phyloP scores from a whole-genome alignment of 2,113 vertebrate genomes.

The Clarias macrocephalus region DNA sequence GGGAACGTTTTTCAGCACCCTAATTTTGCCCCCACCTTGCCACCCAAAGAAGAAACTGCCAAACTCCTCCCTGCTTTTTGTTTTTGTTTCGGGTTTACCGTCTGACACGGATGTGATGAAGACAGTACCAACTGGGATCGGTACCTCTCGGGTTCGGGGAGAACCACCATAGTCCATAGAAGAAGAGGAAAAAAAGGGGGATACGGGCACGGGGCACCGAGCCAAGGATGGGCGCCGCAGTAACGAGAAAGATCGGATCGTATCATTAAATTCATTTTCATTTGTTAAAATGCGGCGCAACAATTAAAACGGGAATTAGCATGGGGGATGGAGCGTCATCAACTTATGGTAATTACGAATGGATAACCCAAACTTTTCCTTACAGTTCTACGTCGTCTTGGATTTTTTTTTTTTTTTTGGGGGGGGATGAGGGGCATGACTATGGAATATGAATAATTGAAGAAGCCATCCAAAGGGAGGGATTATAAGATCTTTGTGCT shows the following conservation, averaged over 20 bases:
- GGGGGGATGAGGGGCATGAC: constrained; percentile 68
- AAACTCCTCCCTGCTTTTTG: constrained; percentile 72
- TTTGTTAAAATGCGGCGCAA: constrained; percentile 59
- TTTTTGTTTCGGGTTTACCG: constrained; percentile 64
- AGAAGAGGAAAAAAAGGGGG: constrained; percentile 59
- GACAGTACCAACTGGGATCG: constrained; percentile 67
- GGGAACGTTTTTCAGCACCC: constrained; percentile 70
- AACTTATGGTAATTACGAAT: constrained; percentile 58
- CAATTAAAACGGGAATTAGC: constrained; percentile 66
- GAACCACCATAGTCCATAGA: constrained; percentile 75
- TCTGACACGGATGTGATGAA: constrained; percentile 67
- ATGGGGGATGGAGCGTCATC: constrained; percentile 60
- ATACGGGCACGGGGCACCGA: constrained; percentile 86
- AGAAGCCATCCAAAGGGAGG: constrained; percentile 78
- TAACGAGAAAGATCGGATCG: constrained; percentile 78
- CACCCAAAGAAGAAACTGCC: constrained; percentile 75
- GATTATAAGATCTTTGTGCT: constrained; percentile 78
- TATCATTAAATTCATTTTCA: constrained; percentile 83
- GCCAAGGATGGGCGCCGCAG: constrained; percentile 85
- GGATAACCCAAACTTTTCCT: constrained; percentile 61
- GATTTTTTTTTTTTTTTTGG: constrained; percentile 66
- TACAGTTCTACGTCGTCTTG: constrained; percentile 48
- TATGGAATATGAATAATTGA: constrained; percentile 79
- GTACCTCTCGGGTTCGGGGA: constrained; percentile 73
- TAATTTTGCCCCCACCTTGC: constrained; percentile 70